phyloP scores from a whole-genome alignment of 92 coral and sea anemone species.

The Virgularia gustaviana region DNA sequence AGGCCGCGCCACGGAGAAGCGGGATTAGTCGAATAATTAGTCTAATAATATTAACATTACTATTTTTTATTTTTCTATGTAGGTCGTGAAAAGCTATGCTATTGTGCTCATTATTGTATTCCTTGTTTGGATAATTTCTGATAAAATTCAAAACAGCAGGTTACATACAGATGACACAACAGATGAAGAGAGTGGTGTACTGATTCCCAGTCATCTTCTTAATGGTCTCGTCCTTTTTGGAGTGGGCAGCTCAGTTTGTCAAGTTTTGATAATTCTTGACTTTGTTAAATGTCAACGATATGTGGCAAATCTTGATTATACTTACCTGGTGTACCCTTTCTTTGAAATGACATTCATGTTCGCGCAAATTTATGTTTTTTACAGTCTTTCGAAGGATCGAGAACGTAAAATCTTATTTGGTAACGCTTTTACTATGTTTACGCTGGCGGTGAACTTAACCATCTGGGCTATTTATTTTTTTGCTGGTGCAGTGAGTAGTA shows the following conservation, averaged over 20 bases:
- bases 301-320: slow-evolving; percentile 1
- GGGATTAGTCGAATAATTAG: too few relatives aligned
- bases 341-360: slow-evolving; percentile 19
- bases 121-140: background rate
- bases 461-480: slow-evolving; percentile 28
- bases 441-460: slow-evolving; percentile 30
- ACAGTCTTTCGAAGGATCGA: slow-evolving; percentile 7
- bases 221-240: slow-evolving; percentile 21
- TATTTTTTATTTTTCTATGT: too few relatives aligned
- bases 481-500: slow-evolving; percentile 2
- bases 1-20: too few relatives aligned
- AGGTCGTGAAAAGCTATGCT: background rate
- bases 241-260: slow-evolving; percentile 8
- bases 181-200: background rate
- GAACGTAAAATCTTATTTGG: slow-evolving; percentile 15
- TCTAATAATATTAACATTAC: too few relatives aligned
- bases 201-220: slow-evolving; percentile 25
- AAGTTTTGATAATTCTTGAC: background rate
- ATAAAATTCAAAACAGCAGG: background rate
- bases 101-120: slow-evolving; percentile 1
- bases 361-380: slow-evolving; percentile 24
- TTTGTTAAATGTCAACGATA: slow-evolving; percentile 9
- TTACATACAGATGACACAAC: background rate
- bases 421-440: slow-evolving; percentile 16
- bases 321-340: slow-evolving; percentile 6